These are phyloP conservation scores for Clavelina lepadiformis DNA, from an alignment of 23 tunicate species.

Conservation along the genomic window DNA sequence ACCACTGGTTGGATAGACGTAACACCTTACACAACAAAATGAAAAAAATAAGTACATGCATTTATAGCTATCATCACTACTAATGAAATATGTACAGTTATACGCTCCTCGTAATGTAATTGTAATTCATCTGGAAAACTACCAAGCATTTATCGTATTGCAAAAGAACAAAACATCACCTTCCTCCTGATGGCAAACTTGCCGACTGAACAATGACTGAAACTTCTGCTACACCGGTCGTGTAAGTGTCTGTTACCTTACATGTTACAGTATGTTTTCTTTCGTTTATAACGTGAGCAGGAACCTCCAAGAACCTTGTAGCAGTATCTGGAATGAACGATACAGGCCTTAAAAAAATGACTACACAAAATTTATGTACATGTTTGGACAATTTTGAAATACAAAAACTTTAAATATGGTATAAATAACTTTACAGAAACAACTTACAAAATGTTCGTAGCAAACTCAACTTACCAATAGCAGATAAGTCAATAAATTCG, in stretches of 20 bases:
- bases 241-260: not conserved
- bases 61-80: not conserved
- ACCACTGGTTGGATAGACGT: not conserved
- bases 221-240: not conserved
- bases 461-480: not conserved
- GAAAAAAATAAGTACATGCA: not conserved
- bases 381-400: too few species aligned
- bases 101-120: too few species aligned
- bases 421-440: not conserved
- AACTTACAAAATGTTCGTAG: not conserved
- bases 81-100: too few species aligned
- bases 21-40: not conserved
- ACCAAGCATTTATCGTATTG: too few species aligned
- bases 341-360: too few species aligned
- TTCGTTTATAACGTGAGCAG: not conserved
- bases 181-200: not conserved
- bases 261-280: not conserved
- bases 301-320: constrained; percentile 1
- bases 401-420: not conserved
- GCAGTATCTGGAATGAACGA: too few species aligned
- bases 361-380: too few species aligned
- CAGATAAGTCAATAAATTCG: not conserved
- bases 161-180: too few species aligned
- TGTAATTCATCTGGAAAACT: too few species aligned
- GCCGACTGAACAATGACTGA: not conserved